Conservation (phyloP, 2,888 invertebrate species). For the Laspeyria flexula region DNA sequence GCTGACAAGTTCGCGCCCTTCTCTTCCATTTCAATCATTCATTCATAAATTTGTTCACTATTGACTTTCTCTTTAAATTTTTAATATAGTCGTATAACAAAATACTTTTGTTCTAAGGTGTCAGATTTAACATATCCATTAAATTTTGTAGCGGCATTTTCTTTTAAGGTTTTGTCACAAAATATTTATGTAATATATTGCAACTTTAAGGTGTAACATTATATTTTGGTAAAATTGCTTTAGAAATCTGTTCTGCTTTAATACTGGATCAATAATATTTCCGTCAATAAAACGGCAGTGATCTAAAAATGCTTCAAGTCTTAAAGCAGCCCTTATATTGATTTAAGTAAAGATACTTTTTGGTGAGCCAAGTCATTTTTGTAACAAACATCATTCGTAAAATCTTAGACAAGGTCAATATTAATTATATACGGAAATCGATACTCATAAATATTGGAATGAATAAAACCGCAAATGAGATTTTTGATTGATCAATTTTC, state of each 20-base stretch:
- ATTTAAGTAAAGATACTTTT: background rate
- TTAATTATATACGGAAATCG: constrained; percentile 45
- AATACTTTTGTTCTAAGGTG: background rate
- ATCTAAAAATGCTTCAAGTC: too few species aligned
- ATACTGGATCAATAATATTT: too few species aligned
- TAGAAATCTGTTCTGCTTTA: too few species aligned
- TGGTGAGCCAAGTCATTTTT: background rate
- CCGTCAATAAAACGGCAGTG: too few species aligned
- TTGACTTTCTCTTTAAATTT: constrained; percentile 42
- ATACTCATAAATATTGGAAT: constrained; percentile 40
- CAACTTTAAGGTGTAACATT: too few species aligned
- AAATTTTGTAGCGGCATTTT: too few species aligned
- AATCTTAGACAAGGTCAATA: constrained; percentile 33
- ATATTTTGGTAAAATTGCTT: too few species aligned
- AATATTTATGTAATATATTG: too few species aligned
- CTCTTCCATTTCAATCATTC: constrained; percentile 66
- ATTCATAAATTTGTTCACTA: constrained; percentile 57
- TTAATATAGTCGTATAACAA: background rate
- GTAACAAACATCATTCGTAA: constrained; percentile 13
- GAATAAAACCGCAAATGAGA: constrained; percentile 39
- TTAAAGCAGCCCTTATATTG: background rate
- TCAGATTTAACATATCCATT: too few species aligned
- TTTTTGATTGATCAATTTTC: constrained; percentile 46
- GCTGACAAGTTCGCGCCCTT: constrained; percentile 57
- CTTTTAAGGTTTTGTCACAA: too few species aligned